phyloP scores from a whole-genome alignment of 2,888 invertebrate genomes.

The Hypercompe scribonia region DNA sequence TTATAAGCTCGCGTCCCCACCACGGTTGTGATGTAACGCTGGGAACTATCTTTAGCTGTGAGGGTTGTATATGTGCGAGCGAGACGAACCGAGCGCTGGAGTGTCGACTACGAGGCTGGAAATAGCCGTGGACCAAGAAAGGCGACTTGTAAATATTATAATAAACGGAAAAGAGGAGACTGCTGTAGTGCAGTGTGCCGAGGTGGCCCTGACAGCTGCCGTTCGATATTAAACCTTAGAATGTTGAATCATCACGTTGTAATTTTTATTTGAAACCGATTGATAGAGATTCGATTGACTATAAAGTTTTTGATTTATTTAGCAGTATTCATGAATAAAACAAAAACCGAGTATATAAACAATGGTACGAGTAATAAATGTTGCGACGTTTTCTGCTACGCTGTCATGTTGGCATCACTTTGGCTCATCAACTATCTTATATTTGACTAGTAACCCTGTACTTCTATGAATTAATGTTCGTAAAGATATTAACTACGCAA shows the following conservation, averaged over 20 bases:
- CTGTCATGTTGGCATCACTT: conserved; percentile 68
- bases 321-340: conserved; percentile 66
- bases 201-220: conserved; percentile 73
- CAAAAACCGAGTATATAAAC: conserved; percentile 58
- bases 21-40: conserved; percentile 83
- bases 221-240: conserved; percentile 66
- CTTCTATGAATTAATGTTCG: conserved; percentile 18
- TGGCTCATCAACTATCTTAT: conserved; percentile 50
- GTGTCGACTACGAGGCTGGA: conserved; percentile 80
- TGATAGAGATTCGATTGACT: neutral
- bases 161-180: conserved; percentile 82
- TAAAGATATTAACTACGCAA: conserved; percentile 7
- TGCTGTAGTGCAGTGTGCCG: conserved; percentile 86
- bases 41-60: conserved; percentile 80
- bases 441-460: conserved; percentile 50
- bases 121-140: conserved; percentile 88
- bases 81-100: conserved; percentile 74
- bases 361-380: conserved; percentile 47
- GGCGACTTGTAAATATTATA: conserved; percentile 87
- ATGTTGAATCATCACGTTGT: conserved; percentile 53
- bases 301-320: conserved; percentile 34
- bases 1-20: conserved; percentile 84
- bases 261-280: conserved; percentile 14
- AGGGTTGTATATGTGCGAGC: conserved; percentile 66
- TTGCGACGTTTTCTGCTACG: conserved; percentile 60